Conservation (phyloP, 2,888 invertebrate species). For the Tinea pellionella region DNA sequence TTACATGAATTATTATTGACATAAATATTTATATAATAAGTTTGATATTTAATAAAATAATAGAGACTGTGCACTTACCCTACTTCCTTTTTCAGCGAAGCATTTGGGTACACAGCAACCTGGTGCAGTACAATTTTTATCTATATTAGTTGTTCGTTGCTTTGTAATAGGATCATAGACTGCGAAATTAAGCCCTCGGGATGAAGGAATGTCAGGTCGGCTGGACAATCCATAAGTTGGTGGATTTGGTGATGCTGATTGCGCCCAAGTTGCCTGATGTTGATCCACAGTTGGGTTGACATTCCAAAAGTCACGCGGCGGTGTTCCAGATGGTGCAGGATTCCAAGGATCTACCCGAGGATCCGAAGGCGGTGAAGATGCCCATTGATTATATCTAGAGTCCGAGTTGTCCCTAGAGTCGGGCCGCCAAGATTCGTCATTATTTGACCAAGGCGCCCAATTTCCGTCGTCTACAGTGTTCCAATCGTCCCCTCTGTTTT, state of each 20-base stretch:
- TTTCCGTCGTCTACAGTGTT: not conserved
- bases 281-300: not conserved
- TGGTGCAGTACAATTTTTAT: slow-evolving; percentile 74
- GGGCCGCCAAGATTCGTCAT: not conserved
- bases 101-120: slow-evolving; percentile 87
- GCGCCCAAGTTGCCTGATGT: slow-evolving; percentile 20
- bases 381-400: not conserved
- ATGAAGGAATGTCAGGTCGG: slow-evolving; percentile 27
- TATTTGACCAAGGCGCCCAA: too few relatives aligned
- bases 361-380: not conserved
- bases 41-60: not conserved
- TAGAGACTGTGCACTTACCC: slow-evolving; percentile 61
- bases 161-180: slow-evolving; percentile 47
- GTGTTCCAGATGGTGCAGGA: not conserved
- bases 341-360: not conserved
- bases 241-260: slow-evolving; percentile 23
- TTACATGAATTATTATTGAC: not conserved
- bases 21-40: not conserved
- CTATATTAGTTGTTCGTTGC: slow-evolving; percentile 44
- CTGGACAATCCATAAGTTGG: slow-evolving; percentile 19
- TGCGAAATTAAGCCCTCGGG: slow-evolving; percentile 36
- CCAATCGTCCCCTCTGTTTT: slow-evolving; percentile 1
- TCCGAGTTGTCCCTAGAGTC: slow-evolving; percentile 39
- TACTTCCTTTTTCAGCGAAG: slow-evolving; percentile 87
- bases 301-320: not conserved